phyloP scores from a whole-genome alignment of 2,797 vertebrate genomes.

The Tangara arthus region DNA sequence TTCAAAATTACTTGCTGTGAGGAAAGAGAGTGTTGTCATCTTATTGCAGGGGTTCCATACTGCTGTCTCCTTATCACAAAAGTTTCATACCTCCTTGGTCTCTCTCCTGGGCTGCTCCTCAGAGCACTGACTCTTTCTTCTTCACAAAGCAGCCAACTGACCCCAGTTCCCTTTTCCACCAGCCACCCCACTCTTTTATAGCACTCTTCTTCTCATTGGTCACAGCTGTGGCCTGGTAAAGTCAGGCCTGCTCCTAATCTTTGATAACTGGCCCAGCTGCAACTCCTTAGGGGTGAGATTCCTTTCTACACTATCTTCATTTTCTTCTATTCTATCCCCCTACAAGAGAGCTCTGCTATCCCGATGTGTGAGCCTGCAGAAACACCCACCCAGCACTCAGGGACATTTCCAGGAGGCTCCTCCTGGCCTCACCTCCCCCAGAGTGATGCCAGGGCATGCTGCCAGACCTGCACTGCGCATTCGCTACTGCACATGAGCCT shows the following conservation, averaged over 20 bases:
- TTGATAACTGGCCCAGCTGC: not conserved
- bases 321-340: not conserved
- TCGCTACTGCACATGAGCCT: rapidly evolving
- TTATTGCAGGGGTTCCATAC: too few species aligned
- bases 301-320: rapidly evolving
- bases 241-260: not conserved
- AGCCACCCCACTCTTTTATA: too few species aligned
- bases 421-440: not conserved
- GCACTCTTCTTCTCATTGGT: not conserved
- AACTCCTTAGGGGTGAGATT: not conserved
- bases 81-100: too few species aligned
- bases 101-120: too few species aligned
- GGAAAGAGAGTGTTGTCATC: not conserved
- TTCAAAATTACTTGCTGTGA: not conserved
- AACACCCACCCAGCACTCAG: not conserved
- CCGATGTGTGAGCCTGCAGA: rapidly evolving
- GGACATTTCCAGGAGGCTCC: not conserved
- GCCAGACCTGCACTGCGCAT: rapidly evolving
- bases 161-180: too few species aligned
- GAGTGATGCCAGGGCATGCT: rapidly evolving
- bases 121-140: too few species aligned
- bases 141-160: too few species aligned
- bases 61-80: too few species aligned
- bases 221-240: not conserved
- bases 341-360: not conserved